phyloP scores from a whole-genome alignment of 2,888 invertebrate genomes.

The Xestia rhomboidea region DNA sequence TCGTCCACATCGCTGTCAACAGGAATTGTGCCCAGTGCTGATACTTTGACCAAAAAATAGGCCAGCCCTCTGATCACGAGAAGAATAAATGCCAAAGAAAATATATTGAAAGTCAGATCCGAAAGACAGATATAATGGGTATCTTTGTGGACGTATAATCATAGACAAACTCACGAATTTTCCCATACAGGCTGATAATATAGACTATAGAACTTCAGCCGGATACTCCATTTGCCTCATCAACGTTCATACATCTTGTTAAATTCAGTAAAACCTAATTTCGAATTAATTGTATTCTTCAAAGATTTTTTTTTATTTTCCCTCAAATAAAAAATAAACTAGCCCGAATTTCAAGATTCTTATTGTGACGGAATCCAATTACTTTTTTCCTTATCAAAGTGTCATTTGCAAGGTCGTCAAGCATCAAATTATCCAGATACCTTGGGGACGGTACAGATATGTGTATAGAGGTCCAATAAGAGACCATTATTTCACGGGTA shows the following conservation, averaged over 20 bases:
- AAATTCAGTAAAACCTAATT: background rate
- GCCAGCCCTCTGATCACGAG: too few species aligned
- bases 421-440: slow-evolving; percentile 61
- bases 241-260: background rate
- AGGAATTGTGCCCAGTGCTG: too few species aligned
- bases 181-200: background rate
- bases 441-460: slow-evolving; percentile 53
- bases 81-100: background rate
- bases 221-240: background rate
- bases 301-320: too few species aligned
- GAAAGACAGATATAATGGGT: too few species aligned
- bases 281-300: slow-evolving; percentile 1
- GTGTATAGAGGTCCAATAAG: slow-evolving; percentile 47
- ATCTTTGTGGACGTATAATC: too few species aligned
- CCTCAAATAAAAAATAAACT: slow-evolving; percentile 30
- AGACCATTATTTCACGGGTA: slow-evolving; percentile 63
- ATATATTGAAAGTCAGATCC: background rate
- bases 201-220: too few species aligned
- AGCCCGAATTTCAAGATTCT: slow-evolving; percentile 25
- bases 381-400: slow-evolving; percentile 48
- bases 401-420: slow-evolving; percentile 49
- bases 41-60: too few species aligned
- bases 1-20: too few species aligned
- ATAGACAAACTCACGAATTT: background rate
- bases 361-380: slow-evolving; percentile 58